phyloP scores from a whole-genome alignment of 2,888 invertebrate species.

The Morpho helenor region DNA sequence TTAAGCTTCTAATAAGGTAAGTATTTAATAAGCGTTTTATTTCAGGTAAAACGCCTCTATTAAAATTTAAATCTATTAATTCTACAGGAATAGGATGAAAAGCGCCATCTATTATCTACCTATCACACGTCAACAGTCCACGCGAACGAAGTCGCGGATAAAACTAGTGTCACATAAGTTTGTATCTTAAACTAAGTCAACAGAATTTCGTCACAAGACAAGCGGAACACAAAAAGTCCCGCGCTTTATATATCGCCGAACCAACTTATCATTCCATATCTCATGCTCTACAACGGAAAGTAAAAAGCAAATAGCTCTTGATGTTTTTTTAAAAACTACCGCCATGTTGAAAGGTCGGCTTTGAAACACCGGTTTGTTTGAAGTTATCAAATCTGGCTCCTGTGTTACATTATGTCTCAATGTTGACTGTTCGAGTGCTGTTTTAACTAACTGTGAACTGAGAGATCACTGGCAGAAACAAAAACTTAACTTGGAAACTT shows the following conservation, averaged over 20 bases:
- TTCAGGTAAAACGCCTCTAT: too few relatives aligned
- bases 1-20: too few relatives aligned
- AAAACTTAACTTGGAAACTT: too few relatives aligned
- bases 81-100: too few relatives aligned
- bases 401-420: slow-evolving; percentile 5
- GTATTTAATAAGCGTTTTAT: too few relatives aligned
- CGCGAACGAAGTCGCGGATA: too few relatives aligned
- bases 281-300: slow-evolving; percentile 7
- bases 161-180: too few relatives aligned
- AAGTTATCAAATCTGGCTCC: background rate
- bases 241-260: slow-evolving; percentile 9
- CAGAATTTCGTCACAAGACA: background rate
- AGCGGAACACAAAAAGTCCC: slow-evolving; percentile 3
- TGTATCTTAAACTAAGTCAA: background rate
- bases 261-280: slow-evolving; percentile 5
- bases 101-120: too few relatives aligned
- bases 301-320: slow-evolving; percentile 5
- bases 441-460: too few relatives aligned
- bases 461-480: too few relatives aligned
- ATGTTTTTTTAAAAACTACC: background rate
- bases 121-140: too few relatives aligned
- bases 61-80: too few relatives aligned
- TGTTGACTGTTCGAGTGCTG: slow-evolving; percentile 3
- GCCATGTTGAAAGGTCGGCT: background rate
- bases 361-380: background rate